These are phyloP conservation scores for Orchesella flavescens DNA, from an alignment of 2,888 invertebrate genomes.

Conservation along the genomic window DNA sequence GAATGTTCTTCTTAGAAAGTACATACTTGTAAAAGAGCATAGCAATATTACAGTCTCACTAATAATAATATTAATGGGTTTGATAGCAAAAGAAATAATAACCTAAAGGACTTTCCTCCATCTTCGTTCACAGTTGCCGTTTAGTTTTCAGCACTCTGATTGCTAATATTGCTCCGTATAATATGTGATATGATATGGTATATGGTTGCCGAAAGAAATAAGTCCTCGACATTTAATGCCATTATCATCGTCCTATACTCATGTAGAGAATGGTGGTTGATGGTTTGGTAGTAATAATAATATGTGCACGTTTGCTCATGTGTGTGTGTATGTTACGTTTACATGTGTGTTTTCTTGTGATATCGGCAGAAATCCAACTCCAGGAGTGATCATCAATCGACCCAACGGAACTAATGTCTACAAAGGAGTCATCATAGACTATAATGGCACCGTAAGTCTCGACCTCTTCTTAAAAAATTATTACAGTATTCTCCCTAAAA, in stretches of 20 bases:
- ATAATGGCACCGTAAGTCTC: constrained; percentile 75
- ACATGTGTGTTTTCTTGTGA: constrained; percentile 43
- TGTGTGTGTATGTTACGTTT: neutral
- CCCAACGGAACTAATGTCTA: constrained; percentile 78
- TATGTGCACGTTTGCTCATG: neutral
- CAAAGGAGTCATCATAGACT: constrained; percentile 77
- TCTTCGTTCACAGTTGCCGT: neutral
- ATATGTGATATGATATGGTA: too few species aligned
- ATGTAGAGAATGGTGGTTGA: too few species aligned
- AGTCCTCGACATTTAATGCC: neutral
- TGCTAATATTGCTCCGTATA: constrained; percentile 23
- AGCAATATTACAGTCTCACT: too few species aligned
- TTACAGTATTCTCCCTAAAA: neutral
- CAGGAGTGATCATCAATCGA: constrained; percentile 78
- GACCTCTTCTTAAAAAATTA: neutral
- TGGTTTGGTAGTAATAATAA: neutral
- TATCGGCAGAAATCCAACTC: constrained; percentile 76
- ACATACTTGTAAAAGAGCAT: too few species aligned
- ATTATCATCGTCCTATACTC: neutral
- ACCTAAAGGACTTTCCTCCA: constrained; percentile 29
- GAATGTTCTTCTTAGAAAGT: too few species aligned
- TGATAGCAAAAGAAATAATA: constrained; percentile 42
- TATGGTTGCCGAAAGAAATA: neutral
- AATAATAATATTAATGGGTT: constrained; percentile 35
- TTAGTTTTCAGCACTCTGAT: constrained; percentile 17